phyloP scores from a whole-genome alignment of 2,113 vertebrate genomes.

The Nanorana parkeri region DNA sequence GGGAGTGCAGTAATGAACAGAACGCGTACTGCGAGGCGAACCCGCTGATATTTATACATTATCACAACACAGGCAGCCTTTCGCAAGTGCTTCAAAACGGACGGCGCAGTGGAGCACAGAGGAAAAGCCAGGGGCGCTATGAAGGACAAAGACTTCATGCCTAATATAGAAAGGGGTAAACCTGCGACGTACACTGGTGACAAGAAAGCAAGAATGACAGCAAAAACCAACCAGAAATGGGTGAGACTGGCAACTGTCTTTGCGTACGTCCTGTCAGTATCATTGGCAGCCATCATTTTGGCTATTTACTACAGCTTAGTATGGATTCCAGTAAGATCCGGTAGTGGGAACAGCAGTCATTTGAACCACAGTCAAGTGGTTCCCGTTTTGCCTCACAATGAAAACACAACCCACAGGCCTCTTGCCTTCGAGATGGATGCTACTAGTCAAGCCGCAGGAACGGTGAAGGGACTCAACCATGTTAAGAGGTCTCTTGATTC shows the following conservation, averaged over 20 bases:
- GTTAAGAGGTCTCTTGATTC: slow-evolving; percentile 11
- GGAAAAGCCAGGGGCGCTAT: slow-evolving; percentile 89
- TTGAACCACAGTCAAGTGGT: slow-evolving; percentile 63
- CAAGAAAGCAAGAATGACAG: slow-evolving; percentile 99
- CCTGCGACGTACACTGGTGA: slow-evolving; percentile 97
- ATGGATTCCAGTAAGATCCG: slow-evolving; percentile 87
- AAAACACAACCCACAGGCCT: slow-evolving; percentile 5
- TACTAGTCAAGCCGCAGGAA: neutral
- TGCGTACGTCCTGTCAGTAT: slow-evolving; percentile 96
- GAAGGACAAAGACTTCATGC: slow-evolving; percentile 92
- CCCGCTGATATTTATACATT: slow-evolving; percentile 2
- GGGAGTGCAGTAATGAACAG: slow-evolving; percentile 4
- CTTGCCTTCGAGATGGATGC: slow-evolving; percentile 23
- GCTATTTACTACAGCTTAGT: slow-evolving; percentile 97
- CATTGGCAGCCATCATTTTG: slow-evolving; percentile 95
- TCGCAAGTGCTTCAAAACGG: slow-evolving; percentile 76
- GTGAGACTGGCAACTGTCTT: slow-evolving; percentile 96
- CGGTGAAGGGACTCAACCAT: neutral
- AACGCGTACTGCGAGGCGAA: neutral
- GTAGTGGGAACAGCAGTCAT: slow-evolving; percentile 65
- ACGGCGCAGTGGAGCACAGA: slow-evolving; percentile 91
- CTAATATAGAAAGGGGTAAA: slow-evolving; percentile 94
- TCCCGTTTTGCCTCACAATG: neutral
- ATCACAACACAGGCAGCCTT: neutral
- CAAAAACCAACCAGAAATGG: slow-evolving; percentile 99